A percentile compares a stretch with the other conserved stretches of the same genome.
Evolutionary conservation across 1,140 invertebrate genomes (phyloP).

Genomic region (Diplogasteroides magnus): DNA sequence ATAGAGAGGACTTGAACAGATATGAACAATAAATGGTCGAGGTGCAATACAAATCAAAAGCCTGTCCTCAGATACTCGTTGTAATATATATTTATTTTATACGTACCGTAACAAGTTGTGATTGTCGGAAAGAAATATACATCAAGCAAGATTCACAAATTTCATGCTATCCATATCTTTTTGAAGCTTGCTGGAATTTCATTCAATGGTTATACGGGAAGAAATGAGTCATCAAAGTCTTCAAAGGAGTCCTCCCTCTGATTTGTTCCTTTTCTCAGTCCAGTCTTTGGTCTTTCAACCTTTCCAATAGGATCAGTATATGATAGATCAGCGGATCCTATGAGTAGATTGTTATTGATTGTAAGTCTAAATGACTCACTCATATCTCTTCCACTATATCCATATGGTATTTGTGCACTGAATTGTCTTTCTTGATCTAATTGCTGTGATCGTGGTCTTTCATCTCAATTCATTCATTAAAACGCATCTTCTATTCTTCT

Average conservation of each 20-base stretch:
- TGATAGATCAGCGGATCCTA: constrained; percentile 60
- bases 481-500: no score
- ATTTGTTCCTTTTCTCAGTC: neutral
- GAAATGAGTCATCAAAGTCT: neutral
- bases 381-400: constrained; percentile 42
- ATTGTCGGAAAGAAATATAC: no score
- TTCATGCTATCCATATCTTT: no score
- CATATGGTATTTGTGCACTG: constrained; percentile 36
- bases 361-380: constrained; percentile 18
- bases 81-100: no score
- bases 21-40: no score
- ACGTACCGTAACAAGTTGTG: no score
- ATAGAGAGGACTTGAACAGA: no score
- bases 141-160: no score
- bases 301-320: constrained; percentile 71
- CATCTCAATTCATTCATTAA: constrained; percentile 4
- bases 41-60: no score
- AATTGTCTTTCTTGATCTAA: constrained; percentile 3
- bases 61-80: no score
- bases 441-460: constrained; percentile 18
- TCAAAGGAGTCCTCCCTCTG: neutral
- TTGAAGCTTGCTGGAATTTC: no score
- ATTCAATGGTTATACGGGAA: neutral
- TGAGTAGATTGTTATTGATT: constrained; percentile 10
- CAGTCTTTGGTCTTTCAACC: neutral